Evolutionary conservation across 1,140 invertebrate species (phyloP).

Genomic region (Drosophila suzukii): DNA sequence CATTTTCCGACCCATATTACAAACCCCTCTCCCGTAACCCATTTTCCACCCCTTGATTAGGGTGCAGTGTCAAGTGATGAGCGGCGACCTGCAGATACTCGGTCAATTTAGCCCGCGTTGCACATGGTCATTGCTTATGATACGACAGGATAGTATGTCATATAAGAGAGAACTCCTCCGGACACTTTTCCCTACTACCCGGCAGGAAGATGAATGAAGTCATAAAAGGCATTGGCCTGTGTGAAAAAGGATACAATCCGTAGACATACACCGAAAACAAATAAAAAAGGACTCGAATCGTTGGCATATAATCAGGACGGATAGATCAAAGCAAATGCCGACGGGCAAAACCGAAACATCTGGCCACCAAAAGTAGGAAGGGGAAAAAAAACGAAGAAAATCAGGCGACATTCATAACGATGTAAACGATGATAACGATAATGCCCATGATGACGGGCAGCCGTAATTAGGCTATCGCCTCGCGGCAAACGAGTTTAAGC

Average conservation of each 20-base stretch:
- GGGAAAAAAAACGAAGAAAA: constrained; percentile 8
- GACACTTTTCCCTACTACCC: not conserved
- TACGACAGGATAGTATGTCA: constrained; percentile 33
- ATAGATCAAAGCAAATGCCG: constrained; percentile 68
- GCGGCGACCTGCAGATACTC: constrained; percentile 24
- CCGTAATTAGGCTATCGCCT: constrained; percentile 67
- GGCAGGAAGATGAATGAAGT: constrained; percentile 35
- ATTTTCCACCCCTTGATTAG: constrained; percentile 21
- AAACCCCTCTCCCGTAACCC: not conserved
- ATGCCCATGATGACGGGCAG: constrained; percentile 36
- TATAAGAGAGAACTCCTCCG: constrained; percentile 3
- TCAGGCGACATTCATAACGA: constrained; percentile 33
- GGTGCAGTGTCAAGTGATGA: constrained; percentile 47
- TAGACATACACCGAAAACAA: constrained; percentile 32
- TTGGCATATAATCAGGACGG: constrained; percentile 42
- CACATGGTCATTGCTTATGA: constrained; percentile 71
- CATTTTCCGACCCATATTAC: not conserved
- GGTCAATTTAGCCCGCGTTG: constrained; percentile 44
- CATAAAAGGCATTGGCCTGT: constrained; percentile 71
- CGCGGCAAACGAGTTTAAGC: constrained; percentile 60
- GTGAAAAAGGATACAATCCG: constrained; percentile 61
- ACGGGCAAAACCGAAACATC: constrained; percentile 51
- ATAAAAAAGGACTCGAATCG: constrained; percentile 58
- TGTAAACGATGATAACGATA: constrained; percentile 37
- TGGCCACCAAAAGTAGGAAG: constrained; percentile 7